These are phyloP conservation scores for Calephelis virginiensis DNA, from an alignment of 1,140 invertebrate species.

Conservation along the genomic window DNA sequence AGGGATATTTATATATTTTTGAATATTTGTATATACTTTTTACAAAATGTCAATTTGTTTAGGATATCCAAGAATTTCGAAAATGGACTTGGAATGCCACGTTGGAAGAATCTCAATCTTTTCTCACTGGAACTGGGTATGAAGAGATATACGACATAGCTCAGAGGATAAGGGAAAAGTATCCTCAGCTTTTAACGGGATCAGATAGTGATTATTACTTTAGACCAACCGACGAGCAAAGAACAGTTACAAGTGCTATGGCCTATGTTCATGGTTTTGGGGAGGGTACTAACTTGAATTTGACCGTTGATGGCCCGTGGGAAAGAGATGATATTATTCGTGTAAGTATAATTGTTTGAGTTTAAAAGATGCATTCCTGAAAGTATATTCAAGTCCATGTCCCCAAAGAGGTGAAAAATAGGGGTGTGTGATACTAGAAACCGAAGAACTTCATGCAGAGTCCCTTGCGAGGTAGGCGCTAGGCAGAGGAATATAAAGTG, in stretches of 20 bases:
- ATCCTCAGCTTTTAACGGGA: constrained; percentile 40
- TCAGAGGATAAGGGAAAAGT: constrained; percentile 44
- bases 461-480: no score
- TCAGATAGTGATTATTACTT: constrained; percentile 46
- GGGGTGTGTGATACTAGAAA: no score
- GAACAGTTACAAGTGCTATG: constrained; percentile 55
- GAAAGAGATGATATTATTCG: constrained; percentile 49
- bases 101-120: constrained; percentile 43
- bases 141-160: constrained; percentile 56
- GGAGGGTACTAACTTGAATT: constrained; percentile 38
- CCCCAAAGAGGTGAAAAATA: no score
- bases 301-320: constrained; percentile 38
- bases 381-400: no score
- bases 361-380: no score
- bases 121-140: constrained; percentile 54
- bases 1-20: no score
- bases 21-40: background rate
- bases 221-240: constrained; percentile 53
- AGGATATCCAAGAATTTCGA: constrained; percentile 57
- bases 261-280: constrained; percentile 53
- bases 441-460: no score
- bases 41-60: background rate
- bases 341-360: constrained; percentile 32
- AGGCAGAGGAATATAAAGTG: no score
- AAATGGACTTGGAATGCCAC: constrained; percentile 55